Base-by-base conservation (phyloP, 1,140 invertebrate genomes). In the Gonatopus flavifemur region DNA sequence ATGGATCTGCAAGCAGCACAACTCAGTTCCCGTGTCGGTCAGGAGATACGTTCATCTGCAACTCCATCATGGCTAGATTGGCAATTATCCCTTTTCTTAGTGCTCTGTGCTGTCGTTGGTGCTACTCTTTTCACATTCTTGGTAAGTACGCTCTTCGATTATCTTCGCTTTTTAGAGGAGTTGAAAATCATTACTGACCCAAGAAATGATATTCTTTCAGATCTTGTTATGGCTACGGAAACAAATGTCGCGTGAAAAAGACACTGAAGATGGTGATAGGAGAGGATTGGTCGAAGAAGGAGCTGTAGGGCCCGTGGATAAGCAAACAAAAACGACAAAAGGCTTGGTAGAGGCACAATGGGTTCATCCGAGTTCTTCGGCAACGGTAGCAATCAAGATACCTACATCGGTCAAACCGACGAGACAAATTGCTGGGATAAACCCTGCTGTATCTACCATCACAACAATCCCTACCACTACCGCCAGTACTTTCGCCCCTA, bases 161-260 rank as follows among this genome's bases (percentile, higher is more conserved):
- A 4, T 22, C 10, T 28, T 45, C 28, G 9, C 12, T 18, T 22
- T 39, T 28, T 31, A 5, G 15, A 49, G 33, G 24, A 12, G 25
- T 49, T 24, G 13, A 32, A 12, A n/a, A n/a, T n/a, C n/a, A n/a
- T n/a, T n/a, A n/a, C n/a, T n/a, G 1, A 9, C 16, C 4, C 12
- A 28, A 28, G 25, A 28, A 12, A 28, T 6, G 25, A 28, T 12
- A 28, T 28, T 12, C 12, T 19, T 32, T 2, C 31, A 77, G 74
- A 66, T 79, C 62, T 60, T 80, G 67, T 72, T 80, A 77, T 79
- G 78, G 77, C 73, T 80, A 55, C 67, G 76, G 60, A 77, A 76
- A 69, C 76, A 80, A 76, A 77, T 79, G 76, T 76, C 77, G 70
- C 72, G 76, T 77, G 74, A 77, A 72, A 78, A 78, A 49, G 69